Evolutionary conservation across 2,888 invertebrate genomes (phyloP).

Genomic region (Blastobasis adustella): DNA sequence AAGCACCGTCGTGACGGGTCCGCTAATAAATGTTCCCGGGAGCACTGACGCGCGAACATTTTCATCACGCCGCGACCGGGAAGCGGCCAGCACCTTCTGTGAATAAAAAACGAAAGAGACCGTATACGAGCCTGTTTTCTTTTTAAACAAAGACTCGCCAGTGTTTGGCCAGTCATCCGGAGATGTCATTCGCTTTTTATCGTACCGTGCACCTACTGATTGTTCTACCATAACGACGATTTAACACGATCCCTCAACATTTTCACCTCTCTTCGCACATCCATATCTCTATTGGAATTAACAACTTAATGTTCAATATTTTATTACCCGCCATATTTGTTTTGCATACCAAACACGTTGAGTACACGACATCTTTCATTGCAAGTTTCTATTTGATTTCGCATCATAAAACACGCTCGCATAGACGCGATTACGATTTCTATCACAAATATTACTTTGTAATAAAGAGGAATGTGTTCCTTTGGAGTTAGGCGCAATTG

Average conservation of each 20-base stretch:
- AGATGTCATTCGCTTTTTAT: no score
- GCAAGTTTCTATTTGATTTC: constrained; percentile 74
- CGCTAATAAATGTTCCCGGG: constrained; percentile 71
- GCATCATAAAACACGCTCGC: constrained; percentile 64
- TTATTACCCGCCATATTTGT: constrained; percentile 63
- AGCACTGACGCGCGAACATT: constrained; percentile 47
- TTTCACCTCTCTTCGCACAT: constrained; percentile 40
- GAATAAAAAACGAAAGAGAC: not conserved
- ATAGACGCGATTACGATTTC: constrained; percentile 66
- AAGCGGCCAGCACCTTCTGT: constrained; percentile 9
- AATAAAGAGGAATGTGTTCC: constrained; percentile 8
- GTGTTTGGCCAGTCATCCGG: no score
- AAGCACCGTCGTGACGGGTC: constrained; percentile 63
- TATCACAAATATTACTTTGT: constrained; percentile 67
- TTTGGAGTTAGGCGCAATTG: no score
- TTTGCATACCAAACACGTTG: constrained; percentile 60
- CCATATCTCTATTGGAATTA: constrained; percentile 48
- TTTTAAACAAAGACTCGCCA: no score
- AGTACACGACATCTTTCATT: constrained; percentile 66
- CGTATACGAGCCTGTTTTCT: not conserved
- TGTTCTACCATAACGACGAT: constrained; percentile 5
- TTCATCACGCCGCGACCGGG: constrained; percentile 25
- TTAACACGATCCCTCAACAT: constrained; percentile 30
- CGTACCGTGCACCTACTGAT: not conserved
- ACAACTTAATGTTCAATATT: constrained; percentile 65